These are phyloP conservation scores for Atherinomorus stipes DNA, from an alignment of 2,113 vertebrate genomes.

Conservation along the genomic window DNA sequence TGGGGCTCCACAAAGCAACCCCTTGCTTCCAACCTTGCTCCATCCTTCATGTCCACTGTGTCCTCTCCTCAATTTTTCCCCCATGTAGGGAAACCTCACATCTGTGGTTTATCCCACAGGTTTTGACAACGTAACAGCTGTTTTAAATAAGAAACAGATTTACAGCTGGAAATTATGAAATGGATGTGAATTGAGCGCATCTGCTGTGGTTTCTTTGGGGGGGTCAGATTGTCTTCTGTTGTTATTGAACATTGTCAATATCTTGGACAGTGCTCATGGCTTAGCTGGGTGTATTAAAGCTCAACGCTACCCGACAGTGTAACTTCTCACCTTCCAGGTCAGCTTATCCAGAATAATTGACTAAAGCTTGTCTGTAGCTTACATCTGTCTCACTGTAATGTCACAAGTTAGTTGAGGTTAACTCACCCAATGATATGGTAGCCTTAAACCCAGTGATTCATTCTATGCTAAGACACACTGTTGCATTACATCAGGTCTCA, in stretches of 20 bases:
- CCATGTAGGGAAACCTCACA: conserved; percentile 32
- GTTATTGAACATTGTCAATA: conserved; percentile 20
- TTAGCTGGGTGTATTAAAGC: conserved; percentile 24
- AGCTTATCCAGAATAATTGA: conserved; percentile 11
- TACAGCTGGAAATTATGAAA: conserved; percentile 41
- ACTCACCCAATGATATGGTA: background rate
- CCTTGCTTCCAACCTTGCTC: conserved; percentile 27
- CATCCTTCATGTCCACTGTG: conserved; percentile 7
- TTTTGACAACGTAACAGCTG: conserved; percentile 59
- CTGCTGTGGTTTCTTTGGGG: conserved; percentile 10
- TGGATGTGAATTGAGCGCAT: conserved; percentile 25
- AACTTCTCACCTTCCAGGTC: conserved; percentile 25
- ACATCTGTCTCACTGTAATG: background rate
- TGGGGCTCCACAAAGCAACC: conserved; percentile 35
- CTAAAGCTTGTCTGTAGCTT: background rate
- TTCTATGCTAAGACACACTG: background rate
- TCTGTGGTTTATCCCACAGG: conserved; percentile 58
- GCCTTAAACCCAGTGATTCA: background rate
- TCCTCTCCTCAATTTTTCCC: conserved; percentile 23
- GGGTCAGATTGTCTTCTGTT: background rate
- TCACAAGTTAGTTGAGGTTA: conserved; percentile 18
- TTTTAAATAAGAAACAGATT: conserved; percentile 31
- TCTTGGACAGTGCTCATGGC: background rate
- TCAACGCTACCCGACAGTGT: conserved; percentile 27
- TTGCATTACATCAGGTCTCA: background rate